Base-by-base conservation (phyloP, 2,888 invertebrate genomes). In the Rhagophthalmus giganteus region DNA sequence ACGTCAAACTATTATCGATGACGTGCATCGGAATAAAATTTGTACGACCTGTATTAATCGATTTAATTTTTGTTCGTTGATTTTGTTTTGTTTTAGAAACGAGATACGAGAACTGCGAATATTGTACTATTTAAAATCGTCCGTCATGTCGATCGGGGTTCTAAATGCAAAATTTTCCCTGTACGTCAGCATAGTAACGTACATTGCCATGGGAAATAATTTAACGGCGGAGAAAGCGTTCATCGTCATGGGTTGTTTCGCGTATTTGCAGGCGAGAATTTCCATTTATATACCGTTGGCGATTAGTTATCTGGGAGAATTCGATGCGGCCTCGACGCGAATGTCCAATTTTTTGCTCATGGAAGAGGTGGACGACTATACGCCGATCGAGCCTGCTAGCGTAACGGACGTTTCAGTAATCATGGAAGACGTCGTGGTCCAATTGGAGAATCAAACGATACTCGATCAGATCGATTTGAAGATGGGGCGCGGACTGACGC, bases 271-370 rank as follows among this genome's bases (percentile, higher is more conserved):
- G 20, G 85, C 88, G 63, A 86, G 90, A 7, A 88, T 94, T 85
- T 91, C 90, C 0, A 86, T 93, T 8, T 90, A 90, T 74, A 90
- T 95, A 62, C 94, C 96, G 0, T 86, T 88, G 76, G 88, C 86
- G 34, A 85, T 94, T 58, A 85, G 88, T 1, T 85, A 87, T 76
- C 79, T 87, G 31, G 88, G 90, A 0, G 93, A 94, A 76, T 83
- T 86, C 0, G 74, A 81, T 20, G 87, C 93, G 35, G 86, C 90
- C 2, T 81, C 89, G 46, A 80, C 79, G 53, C 79, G 93, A 49
- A 76, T 93, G 13, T 81, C 80, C 76, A 79, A 71, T 69, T 83
- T 78, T 38, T 81, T 67, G 75, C 87, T 8, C 79, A 79, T 2
- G 89, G 90, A 7, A 76, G 77, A 1, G 75, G 27, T 40, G 7